Conservation (phyloP, 2,888 invertebrate genomes). For the Hoplodrina blanda region DNA sequence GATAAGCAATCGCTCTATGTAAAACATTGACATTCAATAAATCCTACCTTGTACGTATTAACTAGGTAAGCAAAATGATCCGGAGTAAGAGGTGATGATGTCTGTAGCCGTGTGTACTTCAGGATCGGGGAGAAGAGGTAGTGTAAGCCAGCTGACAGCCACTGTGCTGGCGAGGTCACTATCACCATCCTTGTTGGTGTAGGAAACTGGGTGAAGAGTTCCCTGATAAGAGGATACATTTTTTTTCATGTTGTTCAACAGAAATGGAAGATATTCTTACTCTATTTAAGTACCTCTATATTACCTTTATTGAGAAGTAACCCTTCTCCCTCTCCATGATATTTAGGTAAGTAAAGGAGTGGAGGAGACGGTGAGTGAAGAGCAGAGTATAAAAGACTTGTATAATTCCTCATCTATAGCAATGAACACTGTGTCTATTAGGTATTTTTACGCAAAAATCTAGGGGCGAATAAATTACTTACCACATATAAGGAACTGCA, state of each 20-base stretch:
- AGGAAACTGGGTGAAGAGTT: conserved; percentile 66
- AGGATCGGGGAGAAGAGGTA: conserved; percentile 69
- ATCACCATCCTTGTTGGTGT: conserved; percentile 68
- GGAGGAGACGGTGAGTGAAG: no score
- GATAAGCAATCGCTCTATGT: no score
- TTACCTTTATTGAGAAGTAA: no score
- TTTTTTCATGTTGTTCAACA: not conserved
- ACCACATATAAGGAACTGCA: conserved; percentile 74
- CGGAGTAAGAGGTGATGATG: conserved; percentile 63
- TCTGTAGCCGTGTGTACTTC: conserved; percentile 73
- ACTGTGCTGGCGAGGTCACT: conserved; percentile 74
- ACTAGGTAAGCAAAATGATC: conserved; percentile 71
- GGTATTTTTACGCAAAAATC: no score
- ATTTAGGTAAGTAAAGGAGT: no score
- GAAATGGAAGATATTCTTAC: no score
- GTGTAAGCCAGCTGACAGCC: conserved; percentile 72
- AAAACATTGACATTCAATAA: not conserved
- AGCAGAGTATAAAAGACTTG: no score
- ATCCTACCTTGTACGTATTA: conserved; percentile 73
- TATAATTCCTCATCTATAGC: no score
- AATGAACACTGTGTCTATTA: no score
- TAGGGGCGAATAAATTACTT: conserved; percentile 18
- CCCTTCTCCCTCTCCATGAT: no score
- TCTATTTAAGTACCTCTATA: no score
- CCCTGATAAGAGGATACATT: conserved; percentile 52